phyloP scores from a whole-genome alignment of 2,888 invertebrate genomes.

The Drosophila vallismaia region DNA sequence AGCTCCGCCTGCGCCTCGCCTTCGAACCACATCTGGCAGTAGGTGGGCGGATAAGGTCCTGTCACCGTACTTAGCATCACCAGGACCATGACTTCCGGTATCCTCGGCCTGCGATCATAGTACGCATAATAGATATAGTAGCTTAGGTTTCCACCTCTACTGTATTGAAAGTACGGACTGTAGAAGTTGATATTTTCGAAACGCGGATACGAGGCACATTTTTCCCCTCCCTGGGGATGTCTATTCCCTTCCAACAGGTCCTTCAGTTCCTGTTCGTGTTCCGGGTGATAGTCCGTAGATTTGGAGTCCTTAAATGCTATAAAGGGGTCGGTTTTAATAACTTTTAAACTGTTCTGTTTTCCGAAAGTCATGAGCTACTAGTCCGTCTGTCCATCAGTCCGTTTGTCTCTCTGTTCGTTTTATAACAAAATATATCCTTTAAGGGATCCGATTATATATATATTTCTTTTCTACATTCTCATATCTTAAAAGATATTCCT shows the following conservation, averaged over 20 bases:
- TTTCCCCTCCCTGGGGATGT: too few species aligned
- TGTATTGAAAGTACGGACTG: slow-evolving; percentile 33
- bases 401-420: too few species aligned
- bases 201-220: slow-evolving; percentile 47
- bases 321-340: too few species aligned
- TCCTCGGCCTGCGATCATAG: slow-evolving; percentile 42
- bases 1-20: slow-evolving; percentile 31
- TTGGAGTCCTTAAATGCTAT: too few species aligned
- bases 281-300: not conserved
- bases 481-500: too few species aligned
- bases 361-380: too few species aligned
- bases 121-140: slow-evolving; percentile 53
- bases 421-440: too few species aligned
- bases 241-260: slow-evolving; percentile 15
- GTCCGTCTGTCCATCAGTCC: too few species aligned
- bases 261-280: slow-evolving; percentile 8
- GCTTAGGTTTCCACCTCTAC: slow-evolving; percentile 24
- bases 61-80: slow-evolving; percentile 38
- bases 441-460: too few species aligned
- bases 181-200: slow-evolving; percentile 28
- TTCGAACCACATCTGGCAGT: slow-evolving; percentile 59
- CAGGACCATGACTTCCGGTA: slow-evolving; percentile 31
- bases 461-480: too few species aligned
- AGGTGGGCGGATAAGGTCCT: slow-evolving; percentile 13
- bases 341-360: too few species aligned